phyloP scores from a whole-genome alignment of 2,888 invertebrate species.

The Ichneumoninae sp. region DNA sequence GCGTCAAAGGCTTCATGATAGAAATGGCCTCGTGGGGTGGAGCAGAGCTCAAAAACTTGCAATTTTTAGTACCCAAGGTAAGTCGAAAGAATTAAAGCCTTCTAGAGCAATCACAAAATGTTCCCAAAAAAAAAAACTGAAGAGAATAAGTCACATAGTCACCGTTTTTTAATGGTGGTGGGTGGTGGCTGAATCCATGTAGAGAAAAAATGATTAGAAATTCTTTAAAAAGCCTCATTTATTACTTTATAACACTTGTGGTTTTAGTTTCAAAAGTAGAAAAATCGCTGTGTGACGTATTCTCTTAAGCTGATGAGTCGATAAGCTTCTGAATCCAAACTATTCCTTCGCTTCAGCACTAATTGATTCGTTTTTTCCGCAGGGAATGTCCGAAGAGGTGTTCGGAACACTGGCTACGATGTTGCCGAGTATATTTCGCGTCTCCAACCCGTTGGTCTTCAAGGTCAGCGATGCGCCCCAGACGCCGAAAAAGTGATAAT shows the following conservation, averaged over 20 bases:
- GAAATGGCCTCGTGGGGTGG: conserved; percentile 98
- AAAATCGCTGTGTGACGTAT: too few relatives aligned
- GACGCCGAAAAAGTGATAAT: conserved; percentile 81
- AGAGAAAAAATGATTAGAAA: too few relatives aligned
- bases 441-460: conserved; percentile 96
- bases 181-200: too few relatives aligned
- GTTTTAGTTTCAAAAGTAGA: too few relatives aligned
- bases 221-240: too few relatives aligned
- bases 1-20: conserved; percentile 99
- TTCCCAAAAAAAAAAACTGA: too few relatives aligned
- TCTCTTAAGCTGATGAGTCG: not conserved
- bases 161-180: too few relatives aligned
- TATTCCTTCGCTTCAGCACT: not conserved
- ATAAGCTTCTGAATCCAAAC: not conserved
- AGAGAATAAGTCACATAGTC: too few relatives aligned
- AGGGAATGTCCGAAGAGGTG: conserved; percentile 92
- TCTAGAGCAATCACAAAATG: not conserved
- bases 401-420: conserved; percentile 93
- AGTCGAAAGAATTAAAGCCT: conserved; percentile 44
- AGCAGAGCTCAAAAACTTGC: conserved; percentile 94
- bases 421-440: conserved; percentile 96
- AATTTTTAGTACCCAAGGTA: conserved; percentile 93
- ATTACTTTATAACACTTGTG: too few relatives aligned
- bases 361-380: conserved; percentile 74
- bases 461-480: conserved; percentile 85